A percentile compares a stretch with the other conserved stretches of the same genome.
phyloP scores from a whole-genome alignment of 2,888 invertebrate species.

The Nudaria mundana region DNA sequence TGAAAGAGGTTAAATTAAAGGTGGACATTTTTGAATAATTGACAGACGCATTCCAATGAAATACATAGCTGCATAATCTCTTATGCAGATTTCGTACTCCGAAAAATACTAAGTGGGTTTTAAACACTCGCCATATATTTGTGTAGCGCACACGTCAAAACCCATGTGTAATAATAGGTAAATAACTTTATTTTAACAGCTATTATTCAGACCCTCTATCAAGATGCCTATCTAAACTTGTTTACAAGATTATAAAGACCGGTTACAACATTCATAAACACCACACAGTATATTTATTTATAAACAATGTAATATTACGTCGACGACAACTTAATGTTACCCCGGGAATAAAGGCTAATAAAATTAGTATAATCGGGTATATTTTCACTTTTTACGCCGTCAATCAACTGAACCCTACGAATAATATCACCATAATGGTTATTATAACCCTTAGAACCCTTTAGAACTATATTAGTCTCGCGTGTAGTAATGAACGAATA shows the following conservation, averaged over 20 bases:
- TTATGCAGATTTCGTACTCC: too few relatives aligned
- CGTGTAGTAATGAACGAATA: too few relatives aligned
- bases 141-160: too few relatives aligned
- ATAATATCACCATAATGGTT: conserved; percentile 4
- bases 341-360: conserved; percentile 2
- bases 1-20: background rate
- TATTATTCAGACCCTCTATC: conserved; percentile 1
- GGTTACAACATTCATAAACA: background rate
- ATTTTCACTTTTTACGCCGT: conserved; percentile 3
- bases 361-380: conserved; percentile 7
- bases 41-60: too few relatives aligned
- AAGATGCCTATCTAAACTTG: background rate
- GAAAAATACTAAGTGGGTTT: too few relatives aligned
- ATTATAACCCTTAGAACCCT: conserved; percentile 2
- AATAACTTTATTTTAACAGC: conserved; percentile 1
- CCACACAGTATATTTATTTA: conserved; percentile 1
- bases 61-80: too few relatives aligned
- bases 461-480: too few relatives aligned
- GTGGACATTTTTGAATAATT: too few relatives aligned
- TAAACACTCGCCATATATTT: too few relatives aligned
- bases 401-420: conserved; percentile 3
- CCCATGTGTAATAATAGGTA: too few relatives aligned
- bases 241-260: conserved; percentile 2
- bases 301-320: background rate
- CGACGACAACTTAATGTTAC: background rate